phyloP scores from a whole-genome alignment of 2,113 vertebrate species.

The Butastur rufipennis region DNA sequence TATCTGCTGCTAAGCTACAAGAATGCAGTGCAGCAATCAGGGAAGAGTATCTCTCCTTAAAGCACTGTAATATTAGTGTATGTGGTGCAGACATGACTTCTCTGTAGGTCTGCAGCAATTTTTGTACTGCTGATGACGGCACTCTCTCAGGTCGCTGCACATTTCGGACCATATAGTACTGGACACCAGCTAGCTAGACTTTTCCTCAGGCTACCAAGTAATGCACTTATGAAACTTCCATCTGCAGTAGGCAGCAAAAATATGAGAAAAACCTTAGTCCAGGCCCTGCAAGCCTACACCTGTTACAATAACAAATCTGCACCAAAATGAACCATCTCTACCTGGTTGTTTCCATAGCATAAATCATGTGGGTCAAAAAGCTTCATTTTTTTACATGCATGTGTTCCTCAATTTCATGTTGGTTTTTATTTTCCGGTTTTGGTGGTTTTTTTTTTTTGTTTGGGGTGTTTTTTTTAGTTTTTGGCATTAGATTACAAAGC shows the following conservation, averaged over 20 bases:
- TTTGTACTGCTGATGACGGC: background rate
- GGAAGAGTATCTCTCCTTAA: background rate
- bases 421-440: background rate
- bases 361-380: background rate
- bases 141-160: background rate
- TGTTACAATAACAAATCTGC: background rate
- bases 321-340: background rate
- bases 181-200: background rate
- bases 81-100: background rate
- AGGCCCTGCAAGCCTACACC: background rate
- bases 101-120: background rate
- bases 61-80: background rate
- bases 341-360: background rate
- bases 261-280: background rate
- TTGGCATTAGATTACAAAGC: background rate
- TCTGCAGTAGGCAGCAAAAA: background rate
- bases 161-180: background rate
- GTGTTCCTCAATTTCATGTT: background rate
- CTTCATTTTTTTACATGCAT: background rate
- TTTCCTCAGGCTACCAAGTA: background rate
- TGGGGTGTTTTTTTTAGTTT: background rate
- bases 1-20: background rate
- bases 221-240: background rate
- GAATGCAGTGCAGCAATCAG: background rate
- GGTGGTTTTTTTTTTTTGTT: fast-evolving